Percentiles rank a stretch among this genome's conserved stretches.
Evolutionary conservation across 64 coral and sea anemone genomes (phyloP).

Genomic region (Montipora cactus): DNA sequence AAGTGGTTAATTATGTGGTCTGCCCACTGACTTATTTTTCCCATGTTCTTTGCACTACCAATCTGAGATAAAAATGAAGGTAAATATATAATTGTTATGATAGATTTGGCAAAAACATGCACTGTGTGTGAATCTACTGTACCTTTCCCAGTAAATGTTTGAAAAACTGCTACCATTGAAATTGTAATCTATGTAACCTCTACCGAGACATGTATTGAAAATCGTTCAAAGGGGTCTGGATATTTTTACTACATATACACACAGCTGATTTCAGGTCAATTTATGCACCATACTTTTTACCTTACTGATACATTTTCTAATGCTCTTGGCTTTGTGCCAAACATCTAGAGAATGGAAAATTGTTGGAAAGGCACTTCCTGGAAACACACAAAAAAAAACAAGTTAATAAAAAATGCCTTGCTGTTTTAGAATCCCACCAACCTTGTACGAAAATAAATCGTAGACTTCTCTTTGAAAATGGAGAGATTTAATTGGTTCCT

Average conservation of each 20-base stretch:
- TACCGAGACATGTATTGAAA: background rate
- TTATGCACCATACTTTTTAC: background rate
- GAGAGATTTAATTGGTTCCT: background rate
- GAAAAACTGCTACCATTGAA: background rate
- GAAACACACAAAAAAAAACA: background rate
- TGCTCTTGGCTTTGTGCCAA: constrained; percentile 44
- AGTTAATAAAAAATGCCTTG: background rate
- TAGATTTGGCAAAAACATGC: background rate
- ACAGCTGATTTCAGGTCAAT: constrained; percentile 13
- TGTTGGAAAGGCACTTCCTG: constrained; percentile 9
- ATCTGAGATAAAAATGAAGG: constrained; percentile 26
- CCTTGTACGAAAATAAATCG: background rate
- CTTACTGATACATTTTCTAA: constrained; percentile 20
- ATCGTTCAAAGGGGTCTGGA: background rate
- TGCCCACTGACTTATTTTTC: constrained; percentile 39
- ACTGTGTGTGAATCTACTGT: background rate
- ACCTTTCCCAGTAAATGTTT: background rate
- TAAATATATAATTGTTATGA: background rate
- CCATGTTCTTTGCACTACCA: constrained; percentile 33
- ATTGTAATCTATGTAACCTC: background rate
- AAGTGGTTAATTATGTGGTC: constrained; percentile 47
- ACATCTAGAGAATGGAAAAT: constrained; percentile 68
- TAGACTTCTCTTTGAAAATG: background rate
- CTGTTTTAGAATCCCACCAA: background rate
- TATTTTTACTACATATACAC: background rate